A percentile compares a stretch with the other conserved stretches of the same genome.
phyloP scores from a whole-genome alignment of 2,113 vertebrate species.

The Columba janthina region DNA sequence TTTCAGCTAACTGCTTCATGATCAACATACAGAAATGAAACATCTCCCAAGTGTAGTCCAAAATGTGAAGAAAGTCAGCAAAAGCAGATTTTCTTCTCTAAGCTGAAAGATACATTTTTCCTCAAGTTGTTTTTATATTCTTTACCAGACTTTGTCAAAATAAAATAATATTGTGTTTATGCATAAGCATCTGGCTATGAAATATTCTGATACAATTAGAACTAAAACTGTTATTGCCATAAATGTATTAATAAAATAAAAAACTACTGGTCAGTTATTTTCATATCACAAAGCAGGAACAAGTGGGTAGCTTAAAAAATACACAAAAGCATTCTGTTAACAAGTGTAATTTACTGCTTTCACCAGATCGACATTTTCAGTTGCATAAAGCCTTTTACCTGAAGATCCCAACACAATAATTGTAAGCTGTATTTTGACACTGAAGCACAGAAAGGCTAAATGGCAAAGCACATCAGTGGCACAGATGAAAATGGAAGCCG shows the following conservation, averaged over 20 bases:
- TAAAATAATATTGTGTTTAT: neutral
- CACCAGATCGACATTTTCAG: neutral
- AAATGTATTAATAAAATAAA: neutral
- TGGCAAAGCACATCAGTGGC: neutral
- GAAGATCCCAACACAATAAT: neutral
- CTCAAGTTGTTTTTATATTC: neutral
- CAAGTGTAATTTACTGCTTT: neutral
- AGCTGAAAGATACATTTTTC: neutral
- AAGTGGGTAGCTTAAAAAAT: neutral
- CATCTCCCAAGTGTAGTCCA: neutral
- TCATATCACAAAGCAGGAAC: neutral
- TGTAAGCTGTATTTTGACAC: neutral
- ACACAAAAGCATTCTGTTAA: neutral
- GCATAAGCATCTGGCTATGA: neutral
- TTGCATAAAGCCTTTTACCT: neutral
- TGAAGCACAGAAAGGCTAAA: neutral
- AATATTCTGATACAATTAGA: neutral
- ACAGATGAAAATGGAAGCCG: neutral
- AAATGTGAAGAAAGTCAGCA: neutral
- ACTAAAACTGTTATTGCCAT: neutral
- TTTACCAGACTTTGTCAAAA: neutral
- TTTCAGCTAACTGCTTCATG: neutral
- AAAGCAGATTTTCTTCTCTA: neutral
- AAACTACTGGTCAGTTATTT: neutral
- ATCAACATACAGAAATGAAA: neutral